Evolutionary conservation across 2,113 vertebrate species (phyloP).

Genomic region (Catharus fuscescens): DNA sequence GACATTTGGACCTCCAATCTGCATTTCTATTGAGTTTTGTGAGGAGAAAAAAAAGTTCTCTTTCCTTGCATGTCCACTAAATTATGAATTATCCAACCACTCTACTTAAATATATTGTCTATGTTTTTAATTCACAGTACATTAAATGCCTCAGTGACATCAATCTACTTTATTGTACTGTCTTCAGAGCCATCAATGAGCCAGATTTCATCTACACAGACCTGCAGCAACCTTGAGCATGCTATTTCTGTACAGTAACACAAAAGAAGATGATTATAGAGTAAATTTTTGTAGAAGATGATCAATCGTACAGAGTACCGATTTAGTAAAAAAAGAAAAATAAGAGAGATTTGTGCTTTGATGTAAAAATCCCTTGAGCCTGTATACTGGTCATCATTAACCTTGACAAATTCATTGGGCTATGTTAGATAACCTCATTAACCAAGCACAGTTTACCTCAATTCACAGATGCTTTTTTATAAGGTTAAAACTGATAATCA

Average conservation of each 20-base stretch:
- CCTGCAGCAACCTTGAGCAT: background rate
- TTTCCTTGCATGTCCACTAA: background rate
- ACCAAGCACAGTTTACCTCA: background rate
- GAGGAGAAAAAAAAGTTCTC: background rate
- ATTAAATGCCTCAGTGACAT: background rate
- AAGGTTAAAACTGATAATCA: background rate
- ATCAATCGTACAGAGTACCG: background rate
- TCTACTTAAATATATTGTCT: background rate
- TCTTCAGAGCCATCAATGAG: background rate
- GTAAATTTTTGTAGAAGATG: background rate
- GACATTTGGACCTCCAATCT: background rate
- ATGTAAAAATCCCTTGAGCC: background rate
- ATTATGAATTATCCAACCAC: background rate
- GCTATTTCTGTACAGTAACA: background rate
- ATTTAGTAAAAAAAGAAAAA: background rate
- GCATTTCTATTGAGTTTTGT: background rate
- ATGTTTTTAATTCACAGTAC: background rate
- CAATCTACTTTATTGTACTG: background rate
- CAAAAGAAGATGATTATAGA: background rate
- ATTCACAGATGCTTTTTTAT: background rate
- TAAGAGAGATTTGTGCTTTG: background rate
- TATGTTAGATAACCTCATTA: background rate
- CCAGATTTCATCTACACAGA: background rate
- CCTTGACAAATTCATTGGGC: background rate
- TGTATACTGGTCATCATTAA: background rate